Conservation (phyloP, 1,140 invertebrate genomes). For the Atopsyche davidsoni region DNA sequence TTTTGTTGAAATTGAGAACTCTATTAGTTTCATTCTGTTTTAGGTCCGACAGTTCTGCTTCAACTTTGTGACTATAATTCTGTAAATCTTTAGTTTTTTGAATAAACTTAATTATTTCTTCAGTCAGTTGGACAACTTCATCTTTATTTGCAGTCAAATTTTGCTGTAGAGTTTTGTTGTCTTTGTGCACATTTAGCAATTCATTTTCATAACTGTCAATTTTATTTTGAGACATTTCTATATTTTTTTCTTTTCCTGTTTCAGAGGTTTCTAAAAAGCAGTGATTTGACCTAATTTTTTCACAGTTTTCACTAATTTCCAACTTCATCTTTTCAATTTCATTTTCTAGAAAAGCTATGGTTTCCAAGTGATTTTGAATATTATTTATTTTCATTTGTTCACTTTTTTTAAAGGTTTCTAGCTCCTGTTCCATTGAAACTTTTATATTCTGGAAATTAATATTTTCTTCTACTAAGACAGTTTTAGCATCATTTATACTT, state of each 20-base stretch:
- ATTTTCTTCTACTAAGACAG: too few relatives aligned
- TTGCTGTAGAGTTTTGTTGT: background rate
- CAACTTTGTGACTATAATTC: background rate
- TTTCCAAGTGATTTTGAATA: background rate
- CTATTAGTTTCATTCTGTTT: too few relatives aligned
- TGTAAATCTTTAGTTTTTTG: background rate
- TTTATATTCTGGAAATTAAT: too few relatives aligned
- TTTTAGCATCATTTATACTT: too few relatives aligned
- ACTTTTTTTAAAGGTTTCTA: too few relatives aligned
- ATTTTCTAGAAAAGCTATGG: background rate
- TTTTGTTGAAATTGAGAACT: too few relatives aligned
- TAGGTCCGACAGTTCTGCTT: too few relatives aligned
- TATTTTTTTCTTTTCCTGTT: background rate
- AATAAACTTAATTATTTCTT: background rate
- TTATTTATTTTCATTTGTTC: background rate
- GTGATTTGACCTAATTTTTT: background rate
- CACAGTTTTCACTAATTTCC: background rate
- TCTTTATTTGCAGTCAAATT: background rate
- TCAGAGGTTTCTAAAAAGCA: background rate
- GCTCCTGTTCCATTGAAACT: too few relatives aligned
- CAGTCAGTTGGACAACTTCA: background rate
- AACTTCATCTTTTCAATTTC: background rate
- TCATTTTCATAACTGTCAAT: background rate
- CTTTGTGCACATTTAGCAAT: background rate
- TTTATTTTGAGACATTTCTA: background rate